Base-by-base conservation (phyloP, 1,140 invertebrate genomes). In the Euwallacea fornicatus region DNA sequence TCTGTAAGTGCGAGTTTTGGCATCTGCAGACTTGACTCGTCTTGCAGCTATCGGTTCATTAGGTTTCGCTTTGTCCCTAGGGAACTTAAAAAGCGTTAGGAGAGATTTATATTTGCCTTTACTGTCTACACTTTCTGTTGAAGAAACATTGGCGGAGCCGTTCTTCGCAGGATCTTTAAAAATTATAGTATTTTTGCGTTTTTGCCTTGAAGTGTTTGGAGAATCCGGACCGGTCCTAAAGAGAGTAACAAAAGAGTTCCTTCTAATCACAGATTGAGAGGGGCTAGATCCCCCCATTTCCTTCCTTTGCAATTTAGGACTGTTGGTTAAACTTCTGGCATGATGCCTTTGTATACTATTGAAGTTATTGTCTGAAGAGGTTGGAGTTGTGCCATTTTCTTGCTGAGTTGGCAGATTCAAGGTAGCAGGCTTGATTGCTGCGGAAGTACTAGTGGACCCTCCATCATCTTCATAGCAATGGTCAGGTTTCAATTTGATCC, bases 171-270 rank as follows among this genome's bases (percentile, higher is more conserved):
- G 21, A 33, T 65, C 46, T 13, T 10, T 50, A 50, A 59, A 55
- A 33, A 33, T 50, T 21, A 72, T 53, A 42, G 66, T 62, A 10
- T 54, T 67, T 65, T 73, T 73, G 7, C 47, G 16, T 41, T 73
- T 73, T 21, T 53, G 43, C 42, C 63, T 70, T 10, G 60, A 70
- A 2, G 68, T 13, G 13, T 66, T 50, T 44, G 65, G 54, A 43
- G 61, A 61, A 15, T 64, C 66, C 2, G 16, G 55, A 53, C 44
- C 66, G 54, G 67, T 43, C 21, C 67, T 90, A 76, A 93, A 93
- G 7, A 93, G 80, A 0, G 90, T 92, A 71, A 90, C 88, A 75
- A 93, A 92, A 16, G 91, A 93, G 73, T 89, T 92, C 78, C 92
- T 92, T 55, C 92, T 83, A 0, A 91, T 92, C 0, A 89, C 85